Evolutionary conservation across 30 jellyfish, hydroid and myxozoan species (phyloP), one percentile per base, ranked within the genome.

Genomic region (Mastigias papua): DNA sequence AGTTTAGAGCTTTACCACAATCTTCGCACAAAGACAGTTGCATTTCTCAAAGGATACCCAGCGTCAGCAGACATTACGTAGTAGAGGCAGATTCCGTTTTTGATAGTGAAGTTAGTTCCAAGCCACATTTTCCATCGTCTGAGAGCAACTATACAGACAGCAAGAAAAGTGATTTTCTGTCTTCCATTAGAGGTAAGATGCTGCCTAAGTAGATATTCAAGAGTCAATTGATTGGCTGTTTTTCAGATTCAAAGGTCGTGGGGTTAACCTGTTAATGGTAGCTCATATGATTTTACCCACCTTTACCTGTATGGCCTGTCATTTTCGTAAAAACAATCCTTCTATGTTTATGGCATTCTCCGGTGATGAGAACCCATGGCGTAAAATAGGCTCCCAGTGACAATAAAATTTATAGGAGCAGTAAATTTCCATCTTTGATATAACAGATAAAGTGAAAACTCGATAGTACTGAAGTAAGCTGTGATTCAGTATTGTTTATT

Each of bases 41-140:
- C 89, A 31, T 60, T 42, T 22, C 80, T 29, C 89, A 64, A 42
- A 79, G 29, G 42, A 17, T 28, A 10, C 51, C 78, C 46, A 34
- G 68, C 26, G 2, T 34, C 10, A 62, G 15, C 13, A 34, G 93
- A 64, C 75, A 67, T 22, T 69, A 70, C 35, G 37, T 72, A 13
- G 93, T 73, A 16, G 93, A 84, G 23, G 80, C 82, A 6, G 93
- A 84, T 31, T 84, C 93, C 33, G 88, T 84, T 34, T 58, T 72
- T 84, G 88, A 57, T 22, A 84, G 88, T 71, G 93, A 84, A 66
- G 84, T 84, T 50, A 84, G 93, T n/a, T 84, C 93, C 3, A 71
- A 51, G 75, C 88, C 88, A 5, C 93, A 73, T 26, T 84, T 84
- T 62, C 93, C 93, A 3, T 84, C 93, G n/a, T 84, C 93, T 7